Base-by-base conservation (phyloP, 1,140 invertebrate genomes). In the Zaprionus ornatus region DNA sequence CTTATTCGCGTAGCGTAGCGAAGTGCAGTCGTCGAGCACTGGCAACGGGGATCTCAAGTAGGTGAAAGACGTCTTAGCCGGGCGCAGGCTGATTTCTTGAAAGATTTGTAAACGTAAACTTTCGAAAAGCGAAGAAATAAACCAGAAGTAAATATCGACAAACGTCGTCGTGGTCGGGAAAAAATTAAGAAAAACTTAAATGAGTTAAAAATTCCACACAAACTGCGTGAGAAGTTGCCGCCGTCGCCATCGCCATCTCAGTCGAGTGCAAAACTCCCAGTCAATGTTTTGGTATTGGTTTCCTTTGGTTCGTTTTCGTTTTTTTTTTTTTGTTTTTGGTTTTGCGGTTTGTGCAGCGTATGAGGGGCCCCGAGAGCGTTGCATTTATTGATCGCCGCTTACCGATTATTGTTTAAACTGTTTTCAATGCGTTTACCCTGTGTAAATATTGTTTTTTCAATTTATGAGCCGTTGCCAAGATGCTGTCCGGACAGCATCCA, bases 381-480 rank as follows among this genome's bases (percentile, higher is more conserved):
- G 71, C 75, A 74, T 90, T 90, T 90, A 90, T 90, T 90, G 85
- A 90, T 90, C 86, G 86, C 69, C 79, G 86, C 86, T 57, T 79
- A 80, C 70, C 85, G 86, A 90, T 90, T 90, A 90, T 90, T 90
- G 85, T 90, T 90, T 90, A 90, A 90, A 90, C 86, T 90, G 86
- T 90, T 90, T 90, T 90, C 85, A 90, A 90, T 90, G 85, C 85
- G 85, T 90, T 90, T 90, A 90, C 85, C 82, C 69, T 82, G 81
- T 77, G 85, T 73, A 90, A 90, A 90, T 90, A 90, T 90, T 90
- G 90, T 90, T 90, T 82, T 85, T 90, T 80, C 85, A 90, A 90
- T 85, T 88, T 88, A 88, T 88, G 84, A 88, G 80, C 74, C 64
- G 60, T 55, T 52, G 12, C 48, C 54, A 32, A 29, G 52, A 21